A percentile compares a stretch with the other conserved stretches of the same genome.
Evolutionary conservation across 2,888 invertebrate species (phyloP).

Genomic region (Synanthedon tipuliformis): DNA sequence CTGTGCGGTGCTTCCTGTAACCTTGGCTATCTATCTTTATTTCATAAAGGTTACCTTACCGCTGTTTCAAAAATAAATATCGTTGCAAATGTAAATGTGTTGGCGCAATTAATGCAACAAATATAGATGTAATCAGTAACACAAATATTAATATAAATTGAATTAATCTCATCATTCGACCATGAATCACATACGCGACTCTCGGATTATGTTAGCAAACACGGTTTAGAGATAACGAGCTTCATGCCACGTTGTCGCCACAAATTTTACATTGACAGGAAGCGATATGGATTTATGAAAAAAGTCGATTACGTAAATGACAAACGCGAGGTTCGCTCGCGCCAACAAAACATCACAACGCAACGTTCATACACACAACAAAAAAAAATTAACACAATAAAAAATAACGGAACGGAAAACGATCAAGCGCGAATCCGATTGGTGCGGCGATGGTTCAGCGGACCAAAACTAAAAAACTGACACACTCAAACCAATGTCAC

Average conservation of each 20-base stretch:
- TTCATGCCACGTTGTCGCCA: constrained; percentile 6
- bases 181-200: constrained; percentile 30
- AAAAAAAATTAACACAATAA: constrained; percentile 18
- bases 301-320: constrained; percentile 33
- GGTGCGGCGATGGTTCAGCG: neutral
- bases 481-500: no score
- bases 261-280: constrained; percentile 8
- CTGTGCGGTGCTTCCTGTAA: neutral
- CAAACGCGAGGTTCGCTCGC: constrained; percentile 10
- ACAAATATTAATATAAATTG: constrained; percentile 34
- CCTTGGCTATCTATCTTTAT: neutral
- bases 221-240: constrained; percentile 17
- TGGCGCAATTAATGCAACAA: constrained; percentile 30
- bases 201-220: constrained; percentile 18
- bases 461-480: no score
- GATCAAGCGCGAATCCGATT: constrained; percentile 14
- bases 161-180: constrained; percentile 32
- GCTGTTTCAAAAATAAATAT: neutral
- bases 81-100: constrained; percentile 9
- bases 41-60: no score
- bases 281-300: constrained; percentile 5
- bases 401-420: constrained; percentile 18
- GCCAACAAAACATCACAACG: neutral
- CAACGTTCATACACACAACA: constrained; percentile 7
- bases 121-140: constrained; percentile 39